Evolutionary conservation across 2,888 invertebrate species (phyloP).

Genomic region (Deilephila porcellus): DNA sequence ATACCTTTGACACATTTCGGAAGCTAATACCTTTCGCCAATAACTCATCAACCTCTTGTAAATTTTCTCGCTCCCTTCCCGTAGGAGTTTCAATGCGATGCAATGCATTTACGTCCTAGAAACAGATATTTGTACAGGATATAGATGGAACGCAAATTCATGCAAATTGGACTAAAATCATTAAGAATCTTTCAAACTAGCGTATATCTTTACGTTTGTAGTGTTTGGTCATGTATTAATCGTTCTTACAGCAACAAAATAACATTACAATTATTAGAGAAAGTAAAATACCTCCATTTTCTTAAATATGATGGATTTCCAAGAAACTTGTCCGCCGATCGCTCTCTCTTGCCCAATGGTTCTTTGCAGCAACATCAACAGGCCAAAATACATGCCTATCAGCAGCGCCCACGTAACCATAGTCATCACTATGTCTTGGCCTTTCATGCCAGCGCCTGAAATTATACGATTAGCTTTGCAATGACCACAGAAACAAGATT

Average conservation of each 20-base stretch:
- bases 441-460: constrained; percentile 33
- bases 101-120: constrained; percentile 55
- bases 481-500: no score
- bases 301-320: constrained; percentile 72
- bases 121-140: constrained; percentile 6
- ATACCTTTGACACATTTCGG: constrained; percentile 67
- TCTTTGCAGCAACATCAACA: constrained; percentile 71
- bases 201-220: no score
- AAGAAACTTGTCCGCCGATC: constrained; percentile 73
- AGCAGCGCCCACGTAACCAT: constrained; percentile 62
- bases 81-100: constrained; percentile 53
- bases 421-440: constrained; percentile 52
- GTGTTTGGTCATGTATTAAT: no score
- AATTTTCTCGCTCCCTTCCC: constrained; percentile 54
- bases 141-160: no score
- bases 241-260: no score
- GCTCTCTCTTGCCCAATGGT: constrained; percentile 64
- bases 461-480: background rate
- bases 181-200: no score
- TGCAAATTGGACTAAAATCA: no score
- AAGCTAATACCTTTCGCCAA: constrained; percentile 73
- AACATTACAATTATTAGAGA: no score
- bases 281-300: constrained; percentile 52
- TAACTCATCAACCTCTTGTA: constrained; percentile 73
- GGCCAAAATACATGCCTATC: constrained; percentile 60